Base-by-base conservation (phyloP, 2,888 invertebrate species). In the Ptychoptera contaminata region DNA sequence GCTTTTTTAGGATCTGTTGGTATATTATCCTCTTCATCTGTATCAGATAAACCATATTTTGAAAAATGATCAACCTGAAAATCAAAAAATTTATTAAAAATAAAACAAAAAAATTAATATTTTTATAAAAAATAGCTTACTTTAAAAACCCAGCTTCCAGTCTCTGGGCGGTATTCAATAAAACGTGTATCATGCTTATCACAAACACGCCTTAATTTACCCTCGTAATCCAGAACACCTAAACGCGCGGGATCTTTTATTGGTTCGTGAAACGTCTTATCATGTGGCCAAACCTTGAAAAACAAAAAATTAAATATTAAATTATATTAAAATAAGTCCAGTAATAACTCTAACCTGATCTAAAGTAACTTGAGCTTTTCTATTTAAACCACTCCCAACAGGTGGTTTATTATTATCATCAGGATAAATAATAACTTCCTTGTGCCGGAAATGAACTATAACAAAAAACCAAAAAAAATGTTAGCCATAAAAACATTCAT, bases 121-220 rank as follows among this genome's bases (percentile, higher is more conserved):
- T 53, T 3, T 23, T 5, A 23, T 5, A 23, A 23, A 3, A 23
- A 23, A 5, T 23, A 23, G 3, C 7, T 23, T 5, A 84, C 86
- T 62, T 83, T 77, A 66, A 97, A 97, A 42, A 94, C 93, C 96
- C 97, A 98, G 44, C 93, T 91, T 16, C 97, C 97, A 2, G 91
- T 92, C 60, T 88, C 86, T 0, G 94, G 88, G 0, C 92, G 74
- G 65, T 94, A 97, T 59, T 97, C 96, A 6, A 93, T 76, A 62
- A 97, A 98, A 44, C 81, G 78, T 0, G 92, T 91, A 49, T 82
- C 83, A 63, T 93, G 84, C 54, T 85, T 87, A 49, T 80, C 78
- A 47, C 91, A 87, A 1, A 85, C 82, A 30, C 79, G 74, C 12
- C 91, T 79, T 46, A 97, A 65, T 58, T 86, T 87, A 8, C 77